Base-by-base conservation (phyloP, 2,888 invertebrate species). In the Euspilapteryx auroguttella region DNA sequence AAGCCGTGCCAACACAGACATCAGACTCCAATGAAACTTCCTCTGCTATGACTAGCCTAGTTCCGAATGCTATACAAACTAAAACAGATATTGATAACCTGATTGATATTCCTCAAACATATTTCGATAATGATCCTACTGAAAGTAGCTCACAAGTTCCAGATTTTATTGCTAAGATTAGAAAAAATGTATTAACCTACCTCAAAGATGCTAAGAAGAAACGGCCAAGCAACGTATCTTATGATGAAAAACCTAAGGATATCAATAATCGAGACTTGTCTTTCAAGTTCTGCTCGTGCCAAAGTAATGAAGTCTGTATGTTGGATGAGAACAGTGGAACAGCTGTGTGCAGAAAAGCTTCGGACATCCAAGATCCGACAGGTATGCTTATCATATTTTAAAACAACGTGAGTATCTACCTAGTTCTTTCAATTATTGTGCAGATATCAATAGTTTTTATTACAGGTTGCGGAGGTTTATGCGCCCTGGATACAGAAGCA, bases 381-480 rank as follows among this genome's bases (percentile, higher is more conserved):
- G 83, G 82, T 76, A n/a, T n/a, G n/a, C n/a, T n/a, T n/a, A n/a
- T n/a, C n/a, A n/a, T n/a, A n/a, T n/a, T n/a, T n/a, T n/a, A n/a
- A n/a, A n/a, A 20, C 5, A 20, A 20, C 5, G 20, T 20, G 8
- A 20, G 4, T 22, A 22, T 7, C 11, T 22, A 24, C 6, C 8
- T 24, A 24, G 6, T 24, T 6, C 9, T 14, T 26, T 9, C 15
- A n/a, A 14, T 26, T 24, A n/a, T n/a, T n/a, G n/a, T n/a, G n/a
- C n/a, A n/a, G n/a, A n/a, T n/a, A n/a, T n/a, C n/a, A n/a, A n/a
- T n/a, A n/a, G n/a, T n/a, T n/a, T n/a, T n/a, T n/a, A n/a, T n/a
- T n/a, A n/a, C 62, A 54, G 85, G 85, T 31, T 85, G 85, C 47
- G 84, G 84, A 4, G 85, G 85, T 3, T 56, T 81, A 4, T 85